Evolutionary conservation across 2,888 invertebrate species (phyloP), one percentile per base, ranked within the genome.

Genomic region (Agonopterix alstromeriana): DNA sequence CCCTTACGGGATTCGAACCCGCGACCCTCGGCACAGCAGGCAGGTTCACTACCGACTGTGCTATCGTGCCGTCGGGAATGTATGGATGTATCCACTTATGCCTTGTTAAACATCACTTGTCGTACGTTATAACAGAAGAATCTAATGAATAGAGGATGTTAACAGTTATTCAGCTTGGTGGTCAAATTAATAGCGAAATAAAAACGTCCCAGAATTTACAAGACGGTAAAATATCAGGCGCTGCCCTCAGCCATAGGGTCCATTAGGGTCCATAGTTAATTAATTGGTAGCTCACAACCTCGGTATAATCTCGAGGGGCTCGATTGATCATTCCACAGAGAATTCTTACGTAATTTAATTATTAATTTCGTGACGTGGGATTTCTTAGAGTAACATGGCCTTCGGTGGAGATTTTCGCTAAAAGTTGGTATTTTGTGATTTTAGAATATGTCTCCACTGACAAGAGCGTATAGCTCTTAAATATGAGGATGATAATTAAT

Each of bases 251-350:
- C n/a, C n/a, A n/a, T n/a, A n/a, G n/a, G n/a, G n/a, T n/a, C n/a
- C n/a, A n/a, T n/a, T n/a, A 58, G 56, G 58, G 62, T 59, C 67
- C 55, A 55, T 54, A 56, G 55, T 66, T 74, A 77, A 82, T 81
- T 81, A 82, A 78, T 77, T 73, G 69, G 69, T 68, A 71, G 67
- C 67, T 64, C 65, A 64, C 62, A 57, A 64, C 60, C 67, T 71
- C 67, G 68, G 73, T 75, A 73, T 66, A 64, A 63, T 73, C 75
- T 70, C 69, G 43, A 50, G 68, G 64, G 72, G 66, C 59, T 58
- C 67, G 63, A 73, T 77, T 72, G 77, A 77, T 77, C 71, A 69
- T 69, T 71, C 74, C 61, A 53, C 43, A 10, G 67, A 61, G 68
- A 60, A 56, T 58, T 51, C 55, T 50, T 66, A 70, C 27, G 44